phyloP scores from a whole-genome alignment of 1,140 invertebrate species.

The honey bee (Apis mellifera) region Amel_HAv3.1 CM009936.2:5804501-5805000 shows the following conservation, averaged over 20 bases:
- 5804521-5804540: no score
- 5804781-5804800: background rate
- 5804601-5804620: no score
- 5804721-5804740: background rate
- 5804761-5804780: background rate
- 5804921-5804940: slow-evolving; percentile 61
- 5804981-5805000: slow-evolving; percentile 54
- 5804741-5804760: background rate
- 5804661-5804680: background rate
- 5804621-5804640: no score
- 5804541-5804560: no score
- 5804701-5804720: background rate
- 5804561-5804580: no score
- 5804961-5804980: slow-evolving; percentile 35
- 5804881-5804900: slow-evolving; percentile 12
- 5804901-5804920: slow-evolving; percentile 52
- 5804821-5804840: background rate
- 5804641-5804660: no score
- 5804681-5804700: background rate
- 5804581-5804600: no score
- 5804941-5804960: slow-evolving; percentile 45
- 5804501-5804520: no score
- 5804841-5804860: background rate
- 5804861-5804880: slow-evolving; percentile 27
- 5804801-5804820: background rate